A percentile compares a stretch with the other conserved stretches of the same genome.
Evolutionary conservation across 2,888 invertebrate genomes (phyloP).

Genomic region (Malachius bipustulatus): DNA sequence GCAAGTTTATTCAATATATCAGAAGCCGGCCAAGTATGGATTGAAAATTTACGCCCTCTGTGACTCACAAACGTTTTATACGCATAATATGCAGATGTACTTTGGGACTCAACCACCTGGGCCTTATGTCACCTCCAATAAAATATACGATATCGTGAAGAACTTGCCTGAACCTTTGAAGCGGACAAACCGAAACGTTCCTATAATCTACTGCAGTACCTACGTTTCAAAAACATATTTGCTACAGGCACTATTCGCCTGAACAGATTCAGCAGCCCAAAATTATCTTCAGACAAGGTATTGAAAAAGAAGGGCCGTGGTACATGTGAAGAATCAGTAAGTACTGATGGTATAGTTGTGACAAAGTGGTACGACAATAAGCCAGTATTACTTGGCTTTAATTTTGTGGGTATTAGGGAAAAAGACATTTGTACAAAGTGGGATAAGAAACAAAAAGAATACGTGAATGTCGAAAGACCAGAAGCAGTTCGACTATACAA

Average conservation of each 20-base stretch:
- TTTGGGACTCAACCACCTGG: too few species aligned
- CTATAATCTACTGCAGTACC: not conserved
- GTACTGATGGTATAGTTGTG: not conserved
- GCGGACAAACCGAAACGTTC: too few species aligned
- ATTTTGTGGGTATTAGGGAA: conserved; percentile 4
- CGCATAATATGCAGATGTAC: too few species aligned
- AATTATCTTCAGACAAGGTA: not conserved
- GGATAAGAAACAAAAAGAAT: conserved; percentile 5
- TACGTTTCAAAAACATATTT: not conserved
- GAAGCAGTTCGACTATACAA: conserved; percentile 11
- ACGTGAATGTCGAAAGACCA: conserved; percentile 3
- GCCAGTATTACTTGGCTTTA: not conserved
- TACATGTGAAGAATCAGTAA: not conserved
- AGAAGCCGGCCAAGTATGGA: too few species aligned
- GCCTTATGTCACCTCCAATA: too few species aligned
- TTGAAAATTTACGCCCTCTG: too few species aligned
- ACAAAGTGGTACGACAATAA: conserved; percentile 3
- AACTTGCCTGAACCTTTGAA: too few species aligned
- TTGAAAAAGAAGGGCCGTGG: not conserved
- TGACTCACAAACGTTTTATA: too few species aligned
- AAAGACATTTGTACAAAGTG: conserved; percentile 3
- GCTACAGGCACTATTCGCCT: not conserved
- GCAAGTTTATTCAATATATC: too few species aligned
- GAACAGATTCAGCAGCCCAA: not conserved
- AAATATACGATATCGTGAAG: too few species aligned